Evolutionary conservation across 2,113 vertebrate species (phyloP), one percentile per base, ranked within the genome.

Genomic region (Anolis sagrei): DNA sequence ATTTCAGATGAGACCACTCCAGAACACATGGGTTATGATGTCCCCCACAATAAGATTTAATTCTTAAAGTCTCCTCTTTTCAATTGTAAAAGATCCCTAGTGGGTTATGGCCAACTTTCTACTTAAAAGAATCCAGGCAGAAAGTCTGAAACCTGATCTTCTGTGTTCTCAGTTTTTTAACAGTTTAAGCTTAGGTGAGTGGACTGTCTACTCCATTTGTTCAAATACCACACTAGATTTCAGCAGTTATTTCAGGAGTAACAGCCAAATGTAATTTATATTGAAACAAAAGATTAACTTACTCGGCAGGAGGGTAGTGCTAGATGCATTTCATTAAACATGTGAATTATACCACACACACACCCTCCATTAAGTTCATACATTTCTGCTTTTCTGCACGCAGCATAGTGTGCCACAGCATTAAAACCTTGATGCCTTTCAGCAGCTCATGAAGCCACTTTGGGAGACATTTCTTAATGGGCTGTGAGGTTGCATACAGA

Each of bases 351-450:
- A 29, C 80, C 81, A 78, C 54, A 78, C 54, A 78, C 58, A 34
- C 54, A 51, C 75, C 14, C 2, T 78, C 51, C 39, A 79, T 79
- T 85, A 73, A 78, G 25, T 78, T 77, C 54, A 77, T 73, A 36
- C n/a, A 85, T 82, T 82, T 94, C 91, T 78, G 68, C 69, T 73
- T 87, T 93, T 89, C 68, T 79, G 76, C 36, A 73, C 39, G 51
- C 29, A 49, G 68, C 49, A 19, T 62, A 49, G 69, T 62, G 29
- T 61, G 69, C 39, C 58, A 61, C 64, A 72, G 9, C 36, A 18
- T 78, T 82, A 79, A 51, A 29, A 11, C 72, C 68, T 23, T 81
- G 70, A 54, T 66, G 32, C 44, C 54, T 87, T 83, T 79, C 81
- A 73, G 39, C 54, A 39, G 32, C 48, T 74, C 39, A 73, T 51